Evolutionary conservation across 2,888 invertebrate genomes (phyloP).

Genomic region (Dascillus cervinus): DNA sequence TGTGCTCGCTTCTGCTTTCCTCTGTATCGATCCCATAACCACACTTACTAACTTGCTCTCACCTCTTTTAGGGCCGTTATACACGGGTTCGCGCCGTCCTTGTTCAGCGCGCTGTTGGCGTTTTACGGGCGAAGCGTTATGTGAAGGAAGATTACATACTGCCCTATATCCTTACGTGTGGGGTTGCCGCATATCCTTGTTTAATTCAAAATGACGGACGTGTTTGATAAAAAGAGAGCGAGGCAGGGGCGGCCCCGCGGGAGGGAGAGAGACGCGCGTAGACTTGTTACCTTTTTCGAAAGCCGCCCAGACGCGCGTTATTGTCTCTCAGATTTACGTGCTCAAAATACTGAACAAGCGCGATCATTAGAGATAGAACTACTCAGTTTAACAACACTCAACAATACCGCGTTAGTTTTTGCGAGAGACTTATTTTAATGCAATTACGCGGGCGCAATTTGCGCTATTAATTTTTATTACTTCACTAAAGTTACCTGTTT

Average conservation of each 20-base stretch:
- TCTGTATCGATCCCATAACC: slow-evolving; percentile 30
- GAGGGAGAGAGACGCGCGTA: slow-evolving; percentile 23
- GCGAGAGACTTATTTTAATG: no score
- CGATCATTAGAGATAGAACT: slow-evolving; percentile 25
- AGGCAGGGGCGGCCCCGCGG: slow-evolving; percentile 21
- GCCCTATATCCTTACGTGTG: slow-evolving; percentile 16
- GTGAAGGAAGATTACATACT: slow-evolving; percentile 7
- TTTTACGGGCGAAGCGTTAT: slow-evolving; percentile 16
- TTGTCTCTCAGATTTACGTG: slow-evolving; percentile 35
- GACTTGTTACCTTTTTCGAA: slow-evolving; percentile 29
- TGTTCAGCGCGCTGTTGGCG: slow-evolving; percentile 16
- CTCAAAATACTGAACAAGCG: slow-evolving; percentile 28
- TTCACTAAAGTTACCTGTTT: slow-evolving; percentile 5
- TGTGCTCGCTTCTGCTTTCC: slow-evolving; percentile 31
- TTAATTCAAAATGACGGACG: slow-evolving; percentile 23
- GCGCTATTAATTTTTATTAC: slow-evolving; percentile 10
- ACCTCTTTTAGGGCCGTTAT: slow-evolving; percentile 17
- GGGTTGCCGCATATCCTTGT: slow-evolving; percentile 23
- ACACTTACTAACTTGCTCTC: slow-evolving; percentile 22
- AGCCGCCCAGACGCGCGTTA: slow-evolving; percentile 32
- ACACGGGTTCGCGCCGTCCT: slow-evolving; percentile 15
- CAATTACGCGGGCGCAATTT: no score
- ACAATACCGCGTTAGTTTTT: no score
- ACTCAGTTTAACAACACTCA: slow-evolving; percentile 11
- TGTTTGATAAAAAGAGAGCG: slow-evolving; percentile 22